Base-by-base conservation (phyloP, 35 echinoderm and acorn worm genomes). In the Apostichopus japonicus region DNA sequence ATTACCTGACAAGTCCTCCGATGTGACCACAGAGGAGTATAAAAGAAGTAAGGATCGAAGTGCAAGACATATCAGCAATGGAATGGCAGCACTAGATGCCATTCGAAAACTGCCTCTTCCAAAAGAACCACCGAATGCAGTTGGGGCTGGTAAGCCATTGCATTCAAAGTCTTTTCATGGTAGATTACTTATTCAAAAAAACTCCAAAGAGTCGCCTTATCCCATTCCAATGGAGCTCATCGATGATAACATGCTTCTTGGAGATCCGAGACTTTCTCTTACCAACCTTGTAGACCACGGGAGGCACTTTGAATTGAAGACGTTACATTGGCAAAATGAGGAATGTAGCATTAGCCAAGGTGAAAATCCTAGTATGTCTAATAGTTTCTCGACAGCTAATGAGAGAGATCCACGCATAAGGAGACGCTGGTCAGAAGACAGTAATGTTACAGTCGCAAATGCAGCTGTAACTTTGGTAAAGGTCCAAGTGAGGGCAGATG, bases 161-260 rank as follows among this genome's bases (percentile, higher is more conserved):
- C 9, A 22, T 72, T 13, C 86, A 54, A 89, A 89, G 51, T 72
- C 86, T 53, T 89, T 89, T 52, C 86, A 89, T 52, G 86, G 86
- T 11, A 89, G 72, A 54, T 54, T 89, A 16, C 86, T 89, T 5
- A 5, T 89, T 33, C 86, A 72, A n/a, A 89, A 72, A 44, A 8
- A 89, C 15, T 67, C 86, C 8, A 89, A 67, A 89, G 86, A 89
- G 0, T 23, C 15, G n/a, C 86, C 86, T 53, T 11, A 89, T 25
- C 86, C 86, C 1, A 89, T 89, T 52, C 86, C 86, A 5, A 23
- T 89, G 23, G 86, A 89, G 51, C 10, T 72, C 14, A 55, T 44
- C 72, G 86, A 72, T 27, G 17, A 17, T 44, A 63, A 33, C 59
- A 9, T 89, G 11, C 23, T 53, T 51, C 22, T 63, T 1, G n/a